Evolutionary conservation across 2,888 invertebrate species (phyloP).

Genomic region (Drosophila nr. medialis): DNA sequence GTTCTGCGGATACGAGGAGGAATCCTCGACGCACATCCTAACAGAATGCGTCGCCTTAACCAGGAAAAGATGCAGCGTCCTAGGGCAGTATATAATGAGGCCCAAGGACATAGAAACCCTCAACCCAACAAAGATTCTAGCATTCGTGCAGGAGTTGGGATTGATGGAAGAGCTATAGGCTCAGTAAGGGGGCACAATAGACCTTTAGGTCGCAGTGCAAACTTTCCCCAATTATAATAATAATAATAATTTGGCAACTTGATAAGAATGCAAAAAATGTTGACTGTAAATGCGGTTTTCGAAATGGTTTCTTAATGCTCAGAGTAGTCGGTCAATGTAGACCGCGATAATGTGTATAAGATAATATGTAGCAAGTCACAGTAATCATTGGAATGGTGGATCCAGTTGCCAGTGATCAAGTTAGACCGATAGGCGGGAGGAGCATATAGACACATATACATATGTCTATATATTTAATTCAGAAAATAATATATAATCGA

Average conservation of each 20-base stretch:
- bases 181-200: too few relatives aligned
- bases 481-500: neutral
- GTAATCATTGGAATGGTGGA: neutral
- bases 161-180: too few relatives aligned
- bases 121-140: too few relatives aligned
- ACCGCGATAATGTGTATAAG: neutral
- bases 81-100: too few relatives aligned
- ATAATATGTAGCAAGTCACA: neutral
- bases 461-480: neutral
- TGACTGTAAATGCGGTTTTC: neutral
- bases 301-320: neutral
- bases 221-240: too few relatives aligned
- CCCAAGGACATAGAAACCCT: too few relatives aligned
- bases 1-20: too few relatives aligned
- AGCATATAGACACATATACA: neutral
- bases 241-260: neutral
- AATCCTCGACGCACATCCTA: too few relatives aligned
- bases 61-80: too few relatives aligned
- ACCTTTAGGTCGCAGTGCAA: too few relatives aligned
- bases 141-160: too few relatives aligned
- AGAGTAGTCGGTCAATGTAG: neutral
- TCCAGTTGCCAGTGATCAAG: neutral
- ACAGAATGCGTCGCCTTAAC: too few relatives aligned
- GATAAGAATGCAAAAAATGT: neutral
- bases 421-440: neutral